A percentile compares a stretch with the other conserved stretches of the same genome.
Conservation (phyloP, 2,888 invertebrate genomes). For the Clanis bilineata region DNA sequence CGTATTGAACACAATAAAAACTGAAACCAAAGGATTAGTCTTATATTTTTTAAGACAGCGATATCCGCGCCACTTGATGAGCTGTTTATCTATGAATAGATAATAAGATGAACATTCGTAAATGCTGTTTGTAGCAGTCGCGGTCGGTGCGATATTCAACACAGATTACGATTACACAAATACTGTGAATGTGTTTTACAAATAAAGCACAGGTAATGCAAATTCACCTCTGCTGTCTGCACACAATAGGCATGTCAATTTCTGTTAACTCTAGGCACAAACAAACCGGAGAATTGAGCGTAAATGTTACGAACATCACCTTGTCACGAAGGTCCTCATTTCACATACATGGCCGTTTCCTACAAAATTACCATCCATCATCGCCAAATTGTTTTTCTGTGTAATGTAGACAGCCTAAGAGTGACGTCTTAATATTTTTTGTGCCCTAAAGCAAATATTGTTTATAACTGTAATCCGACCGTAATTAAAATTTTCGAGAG, state of each 20-base stretch:
- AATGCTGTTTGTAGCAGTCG: slow-evolving; percentile 34
- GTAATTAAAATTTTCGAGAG: slow-evolving; percentile 34
- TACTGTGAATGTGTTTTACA: slow-evolving; percentile 30
- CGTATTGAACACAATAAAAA: slow-evolving; percentile 44
- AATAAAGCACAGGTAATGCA: slow-evolving; percentile 22
- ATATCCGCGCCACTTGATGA: slow-evolving; percentile 35
- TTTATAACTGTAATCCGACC: slow-evolving; percentile 2
- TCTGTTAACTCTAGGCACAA: not conserved
- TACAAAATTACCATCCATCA: not conserved
- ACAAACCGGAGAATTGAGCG: not conserved
- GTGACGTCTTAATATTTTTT: slow-evolving; percentile 7
- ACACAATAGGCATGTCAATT: not conserved
- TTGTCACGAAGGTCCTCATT: not conserved
- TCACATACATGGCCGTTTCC: not conserved
- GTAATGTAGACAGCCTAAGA: not conserved
- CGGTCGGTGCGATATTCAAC: slow-evolving; percentile 42
- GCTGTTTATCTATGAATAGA: slow-evolving; percentile 62
- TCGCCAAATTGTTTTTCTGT: not conserved
- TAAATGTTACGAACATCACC: not conserved
- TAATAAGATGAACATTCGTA: slow-evolving; percentile 56
- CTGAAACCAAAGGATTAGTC: slow-evolving; percentile 44
- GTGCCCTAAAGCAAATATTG: slow-evolving; percentile 2
- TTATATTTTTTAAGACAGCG: too few species aligned
- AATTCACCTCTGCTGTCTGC: not conserved
- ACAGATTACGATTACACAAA: slow-evolving; percentile 46